Base-by-base conservation (phyloP, 2,888 invertebrate species). In the Tenthredo distinguenda region DNA sequence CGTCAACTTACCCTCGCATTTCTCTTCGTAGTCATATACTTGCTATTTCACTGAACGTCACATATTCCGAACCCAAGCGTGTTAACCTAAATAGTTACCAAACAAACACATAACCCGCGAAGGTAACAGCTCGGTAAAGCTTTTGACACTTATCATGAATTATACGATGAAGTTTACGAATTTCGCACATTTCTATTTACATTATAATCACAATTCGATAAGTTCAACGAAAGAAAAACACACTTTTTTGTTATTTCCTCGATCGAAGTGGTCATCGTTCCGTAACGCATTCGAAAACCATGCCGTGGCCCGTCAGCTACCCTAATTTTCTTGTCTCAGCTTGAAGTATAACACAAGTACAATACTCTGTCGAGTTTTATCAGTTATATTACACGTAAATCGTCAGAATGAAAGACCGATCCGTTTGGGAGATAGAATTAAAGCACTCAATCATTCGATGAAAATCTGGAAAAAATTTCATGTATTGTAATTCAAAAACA, bases 61-160 rank as follows among this genome's bases (percentile, higher is more conserved):
- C 34, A 34, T 47, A 47, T 47, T 68, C 34, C 7, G 15, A 68
- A 34, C 68, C 31, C 18, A 31, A 68, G 34, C 12, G 34, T 5
- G 34, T 68, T 68, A 68, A 10, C 26, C 34, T 68, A 34, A 68
- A 68, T 68, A 68, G 68, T 68, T 68, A 34, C 31, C 18, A 68
- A 26, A 68, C 68, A 7, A 55, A n/a, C 18, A 68, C 34, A 34
- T 15, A 68, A 68, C 68, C 68, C 68, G 18, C 7, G 34, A 15
- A 31, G 68, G 68, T 68, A 34, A 7, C 31, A 26, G 68, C 68
- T 68, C 68, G 68, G 18, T 34, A 18, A 68, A 68, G 18, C 34
- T 68, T 34, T 34, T 68, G 7, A 68, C 68, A 68, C 34, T 21
- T 26, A 18, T 5, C 68, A 31, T 68, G 15, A 68, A 68, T 34